Conservation (phyloP, 2,797 vertebrate genomes). For the Eidolon dupreanum region DNA sequence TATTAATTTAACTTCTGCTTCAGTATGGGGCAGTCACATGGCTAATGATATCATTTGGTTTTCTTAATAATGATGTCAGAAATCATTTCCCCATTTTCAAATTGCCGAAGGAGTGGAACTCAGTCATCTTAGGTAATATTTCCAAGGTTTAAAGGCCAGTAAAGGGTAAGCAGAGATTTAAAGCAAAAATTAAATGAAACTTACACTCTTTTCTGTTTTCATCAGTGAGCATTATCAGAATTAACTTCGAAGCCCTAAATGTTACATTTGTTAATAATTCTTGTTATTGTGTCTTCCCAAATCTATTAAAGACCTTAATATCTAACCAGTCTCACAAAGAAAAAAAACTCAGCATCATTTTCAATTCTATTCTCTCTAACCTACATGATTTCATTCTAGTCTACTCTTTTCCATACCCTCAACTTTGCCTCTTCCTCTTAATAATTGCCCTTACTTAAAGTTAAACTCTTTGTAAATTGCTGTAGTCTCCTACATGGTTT, state of each 20-base stretch:
- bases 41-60: neutral
- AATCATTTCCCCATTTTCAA: neutral
- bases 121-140: neutral
- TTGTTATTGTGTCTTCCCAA: neutral
- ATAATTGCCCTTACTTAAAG: neutral
- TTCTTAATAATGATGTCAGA: neutral
- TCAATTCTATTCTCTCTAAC: neutral
- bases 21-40: neutral
- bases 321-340: neutral
- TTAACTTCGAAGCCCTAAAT: neutral
- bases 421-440: neutral
- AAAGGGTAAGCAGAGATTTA: neutral
- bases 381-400: neutral
- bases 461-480: neutral
- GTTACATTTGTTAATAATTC: neutral
- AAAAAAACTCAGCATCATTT: neutral
- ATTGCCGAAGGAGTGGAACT: neutral
- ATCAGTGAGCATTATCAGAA: neutral
- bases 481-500: neutral
- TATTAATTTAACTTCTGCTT: neutral
- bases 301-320: neutral
- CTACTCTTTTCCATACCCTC: neutral
- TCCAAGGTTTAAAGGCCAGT: neutral
- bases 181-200: slow-evolving; percentile 19
- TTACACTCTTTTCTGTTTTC: neutral